Base-by-base conservation (phyloP, 2,888 invertebrate species). In the Zhuqinia jingwanae region DNA sequence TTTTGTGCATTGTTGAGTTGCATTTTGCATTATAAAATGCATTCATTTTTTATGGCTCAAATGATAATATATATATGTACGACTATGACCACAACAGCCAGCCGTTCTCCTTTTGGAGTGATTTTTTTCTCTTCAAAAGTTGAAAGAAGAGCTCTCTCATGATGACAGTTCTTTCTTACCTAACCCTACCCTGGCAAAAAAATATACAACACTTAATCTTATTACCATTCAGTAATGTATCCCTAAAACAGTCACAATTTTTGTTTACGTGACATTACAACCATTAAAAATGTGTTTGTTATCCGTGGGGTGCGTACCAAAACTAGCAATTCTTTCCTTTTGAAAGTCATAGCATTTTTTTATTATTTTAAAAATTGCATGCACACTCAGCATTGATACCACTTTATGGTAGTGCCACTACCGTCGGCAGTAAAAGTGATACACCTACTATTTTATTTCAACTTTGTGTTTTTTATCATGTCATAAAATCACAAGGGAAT, bases 11-110 rank as follows among this genome's bases (percentile, higher is more conserved):
- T 76, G n/a, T 8, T 15, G 53, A 13, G 53, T 56, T 56, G 53
- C 53, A 56, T 20, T 56, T 2, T 10, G n/a, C n/a, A n/a, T n/a
- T n/a, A n/a, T n/a, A n/a, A 2, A 56, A 8, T 76, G 76, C 76
- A 76, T 27, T 76, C 30, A 27, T 75, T 53, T 30, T n/a, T 76
- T 53, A n/a, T n/a, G n/a, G n/a, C n/a, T n/a, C n/a, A n/a, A n/a
- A n/a, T n/a, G n/a, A n/a, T n/a, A n/a, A n/a, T n/a, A n/a, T n/a
- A 56, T n/a, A 17, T 30, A 56, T 76, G 56, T 17, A 56, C n/a
- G 15, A 50, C 15, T 36, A n/a, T 73, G 73, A 30, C 27, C 58
- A 17, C 53, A 76, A 30, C n/a, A 17, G 2, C 53, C 8, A 56
- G 53, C 6, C 1, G 53, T 56, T 27, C 22, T 15, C 20, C 45